Evolutionary conservation across 2,797 vertebrate genomes (phyloP).

Genomic region (Macropodus opercularis): DNA sequence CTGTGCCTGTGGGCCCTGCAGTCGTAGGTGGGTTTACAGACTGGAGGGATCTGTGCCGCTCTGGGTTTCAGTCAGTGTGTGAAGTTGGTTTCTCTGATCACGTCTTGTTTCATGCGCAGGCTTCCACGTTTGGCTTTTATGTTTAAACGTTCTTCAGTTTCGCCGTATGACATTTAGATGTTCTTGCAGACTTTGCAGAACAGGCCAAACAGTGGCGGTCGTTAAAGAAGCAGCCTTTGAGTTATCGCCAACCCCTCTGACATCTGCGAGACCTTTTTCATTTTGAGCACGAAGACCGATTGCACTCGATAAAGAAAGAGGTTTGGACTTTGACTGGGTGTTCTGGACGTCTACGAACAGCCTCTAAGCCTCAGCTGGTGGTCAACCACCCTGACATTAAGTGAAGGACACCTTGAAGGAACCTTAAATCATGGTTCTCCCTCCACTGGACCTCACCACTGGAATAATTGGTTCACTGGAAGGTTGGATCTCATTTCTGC

Average conservation of each 20-base stretch:
- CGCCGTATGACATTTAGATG: slow-evolving; percentile 27
- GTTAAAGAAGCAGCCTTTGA: background rate
- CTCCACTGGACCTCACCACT: too few relatives aligned
- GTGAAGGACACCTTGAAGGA: too few relatives aligned
- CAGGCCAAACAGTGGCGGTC: too few relatives aligned
- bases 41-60: background rate
- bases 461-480: too few relatives aligned
- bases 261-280: slow-evolving; percentile 31
- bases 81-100: slow-evolving; percentile 14
- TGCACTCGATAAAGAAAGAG: too few relatives aligned
- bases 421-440: too few relatives aligned
- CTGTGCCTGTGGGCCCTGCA: too few relatives aligned
- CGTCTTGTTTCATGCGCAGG: slow-evolving; percentile 19
- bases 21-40: slow-evolving; percentile 6
- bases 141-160: slow-evolving; percentile 6
- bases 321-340: too few relatives aligned
- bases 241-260: background rate
- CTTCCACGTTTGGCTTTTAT: slow-evolving; percentile 23
- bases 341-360: too few relatives aligned
- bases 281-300: background rate
- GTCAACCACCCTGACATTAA: too few relatives aligned
- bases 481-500: too few relatives aligned
- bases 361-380: too few relatives aligned
- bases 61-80: slow-evolving; percentile 10
- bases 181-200: slow-evolving; percentile 15